Evolutionary conservation across 2,888 invertebrate genomes (phyloP).

Genomic region (Rhaphigaster nebulosa): DNA sequence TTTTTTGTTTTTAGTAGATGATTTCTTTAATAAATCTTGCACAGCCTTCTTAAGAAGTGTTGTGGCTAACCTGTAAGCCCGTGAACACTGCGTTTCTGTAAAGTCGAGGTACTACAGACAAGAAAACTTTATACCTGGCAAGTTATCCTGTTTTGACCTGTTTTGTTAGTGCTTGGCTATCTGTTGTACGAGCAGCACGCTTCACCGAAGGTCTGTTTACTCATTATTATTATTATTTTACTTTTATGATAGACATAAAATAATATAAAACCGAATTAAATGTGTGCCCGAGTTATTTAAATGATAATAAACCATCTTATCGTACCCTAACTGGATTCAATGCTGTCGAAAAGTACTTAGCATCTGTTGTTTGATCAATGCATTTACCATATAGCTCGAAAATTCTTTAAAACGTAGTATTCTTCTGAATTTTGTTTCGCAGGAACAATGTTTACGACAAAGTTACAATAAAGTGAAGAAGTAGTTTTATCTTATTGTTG

Average conservation of each 20-base stretch:
- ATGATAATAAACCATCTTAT: neutral
- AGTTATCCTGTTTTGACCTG: constrained; percentile 43
- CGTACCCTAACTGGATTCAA: neutral
- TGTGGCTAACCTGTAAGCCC: neutral
- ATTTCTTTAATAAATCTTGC: neutral
- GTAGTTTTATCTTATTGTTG: too few relatives aligned
- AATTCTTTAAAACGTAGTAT: too few relatives aligned
- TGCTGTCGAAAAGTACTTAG: neutral
- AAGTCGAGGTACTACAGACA: constrained; percentile 36
- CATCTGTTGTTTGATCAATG: neutral
- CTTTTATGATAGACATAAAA: neutral
- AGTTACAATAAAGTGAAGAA: too few relatives aligned
- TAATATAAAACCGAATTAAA: neutral
- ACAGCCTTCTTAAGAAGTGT: neutral
- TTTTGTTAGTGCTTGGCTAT: neutral
- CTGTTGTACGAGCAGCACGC: neutral
- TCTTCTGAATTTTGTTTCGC: too few relatives aligned
- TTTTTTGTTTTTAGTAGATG: neutral
- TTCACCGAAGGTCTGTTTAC: neutral
- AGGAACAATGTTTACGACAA: too few relatives aligned
- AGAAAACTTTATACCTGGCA: constrained; percentile 28
- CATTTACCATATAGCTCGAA: too few relatives aligned
- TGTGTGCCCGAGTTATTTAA: neutral
- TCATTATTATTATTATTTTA: neutral
- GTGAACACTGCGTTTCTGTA: constrained; percentile 9